phyloP scores from a whole-genome alignment of 2,797 vertebrate genomes.

The Vespertilio murinus region DNA sequence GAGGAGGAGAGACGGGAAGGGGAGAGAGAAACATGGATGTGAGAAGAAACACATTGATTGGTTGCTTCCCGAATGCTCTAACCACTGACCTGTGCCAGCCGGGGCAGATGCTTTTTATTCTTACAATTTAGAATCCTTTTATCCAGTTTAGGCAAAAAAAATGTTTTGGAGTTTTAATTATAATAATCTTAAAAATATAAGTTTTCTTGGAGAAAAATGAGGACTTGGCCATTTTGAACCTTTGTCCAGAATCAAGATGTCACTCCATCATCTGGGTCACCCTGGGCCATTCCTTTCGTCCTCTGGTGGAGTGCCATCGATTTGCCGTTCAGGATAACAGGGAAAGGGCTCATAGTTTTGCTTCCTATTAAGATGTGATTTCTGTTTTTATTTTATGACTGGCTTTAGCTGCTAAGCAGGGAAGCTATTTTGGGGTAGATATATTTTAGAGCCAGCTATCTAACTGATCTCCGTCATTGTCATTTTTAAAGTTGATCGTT shows the following conservation, averaged over 20 bases:
- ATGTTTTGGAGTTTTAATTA: neutral
- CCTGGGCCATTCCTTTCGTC: neutral
- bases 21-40: too few species aligned
- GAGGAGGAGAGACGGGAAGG: too few species aligned
- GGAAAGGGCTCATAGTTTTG: neutral
- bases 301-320: neutral
- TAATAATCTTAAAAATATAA: neutral
- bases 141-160: too few species aligned
- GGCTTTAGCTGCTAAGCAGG: neutral
- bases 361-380: neutral
- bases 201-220: neutral
- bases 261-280: too few species aligned
- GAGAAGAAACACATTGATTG: too few species aligned
- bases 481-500: neutral
- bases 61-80: neutral
- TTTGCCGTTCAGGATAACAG: accelerated
- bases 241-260: neutral
- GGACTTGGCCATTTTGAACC: accelerated
- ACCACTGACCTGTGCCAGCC: neutral
- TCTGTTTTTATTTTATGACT: neutral
- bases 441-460: neutral
- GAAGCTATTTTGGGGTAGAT: neutral
- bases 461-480: too few species aligned
- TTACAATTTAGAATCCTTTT: neutral
- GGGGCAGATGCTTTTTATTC: neutral